A percentile compares a stretch with the other conserved stretches of the same genome.
These are phyloP conservation scores for Scaeva pyrastri DNA, from an alignment of 2,888 invertebrate genomes.

Conservation along the genomic window DNA sequence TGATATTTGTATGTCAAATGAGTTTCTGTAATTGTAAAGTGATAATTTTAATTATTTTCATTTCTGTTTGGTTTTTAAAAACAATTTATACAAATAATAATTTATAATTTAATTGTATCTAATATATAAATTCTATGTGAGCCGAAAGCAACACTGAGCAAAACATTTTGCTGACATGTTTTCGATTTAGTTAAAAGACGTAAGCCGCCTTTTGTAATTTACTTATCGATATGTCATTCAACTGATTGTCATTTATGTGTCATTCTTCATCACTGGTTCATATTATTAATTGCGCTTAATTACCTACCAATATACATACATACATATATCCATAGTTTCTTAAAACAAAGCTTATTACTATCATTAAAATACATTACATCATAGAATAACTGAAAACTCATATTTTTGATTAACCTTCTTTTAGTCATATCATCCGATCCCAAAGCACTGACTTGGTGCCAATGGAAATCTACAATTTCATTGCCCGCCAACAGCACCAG, in stretches of 20 bases:
- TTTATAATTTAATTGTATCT: conserved; percentile 69
- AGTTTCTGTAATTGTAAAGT: conserved; percentile 68
- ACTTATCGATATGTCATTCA: conserved; percentile 56
- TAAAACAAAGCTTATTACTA: not conserved
- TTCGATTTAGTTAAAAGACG: conserved; percentile 66
- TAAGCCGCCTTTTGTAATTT: conserved; percentile 69
- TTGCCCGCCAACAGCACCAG: conserved; percentile 77
- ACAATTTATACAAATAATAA: conserved; percentile 44
- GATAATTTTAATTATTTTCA: conserved; percentile 57
- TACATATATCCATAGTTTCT: conserved; percentile 15
- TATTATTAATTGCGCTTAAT: conserved; percentile 23
- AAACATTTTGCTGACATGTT: conserved; percentile 54
- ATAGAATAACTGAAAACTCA: not conserved
- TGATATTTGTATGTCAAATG: conserved; percentile 68
- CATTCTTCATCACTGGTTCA: conserved; percentile 51
- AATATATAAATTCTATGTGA: conserved; percentile 65
- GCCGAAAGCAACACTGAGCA: conserved; percentile 54
- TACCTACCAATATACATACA: conserved; percentile 24
- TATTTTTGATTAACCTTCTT: conserved; percentile 60
- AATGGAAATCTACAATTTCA: conserved; percentile 79
- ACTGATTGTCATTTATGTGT: conserved; percentile 38
- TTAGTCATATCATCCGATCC: conserved; percentile 80
- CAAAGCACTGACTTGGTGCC: conserved; percentile 81
- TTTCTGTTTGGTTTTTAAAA: conserved; percentile 52
- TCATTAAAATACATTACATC: not conserved